Percentiles rank a stretch among this genome's conserved stretches.
These are phyloP conservation scores for Aurelia sp. DNA, from an alignment of 30 jellyfish, hydroid and myxozoan genomes.

Conservation along the genomic window DNA sequence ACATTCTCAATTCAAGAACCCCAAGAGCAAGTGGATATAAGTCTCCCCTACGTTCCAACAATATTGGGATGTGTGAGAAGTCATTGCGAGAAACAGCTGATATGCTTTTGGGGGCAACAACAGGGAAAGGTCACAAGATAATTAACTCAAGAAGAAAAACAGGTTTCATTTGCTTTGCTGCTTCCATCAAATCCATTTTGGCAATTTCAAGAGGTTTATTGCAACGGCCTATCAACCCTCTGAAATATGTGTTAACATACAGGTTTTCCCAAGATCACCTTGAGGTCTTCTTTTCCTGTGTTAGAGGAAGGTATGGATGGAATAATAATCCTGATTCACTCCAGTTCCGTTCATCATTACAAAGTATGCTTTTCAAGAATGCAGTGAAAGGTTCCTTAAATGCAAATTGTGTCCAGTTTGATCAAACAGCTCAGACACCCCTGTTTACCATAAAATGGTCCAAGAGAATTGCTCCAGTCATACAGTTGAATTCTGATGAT, in stretches of 20 bases:
- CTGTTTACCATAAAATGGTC: constrained; percentile 45
- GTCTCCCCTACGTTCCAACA: constrained; percentile 13
- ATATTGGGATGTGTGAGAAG: constrained; percentile 3
- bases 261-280: constrained; percentile 64
- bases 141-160: constrained; percentile 24
- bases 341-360: constrained; percentile 40
- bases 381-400: constrained; percentile 26
- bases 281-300: constrained; percentile 35
- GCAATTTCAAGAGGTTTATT: constrained; percentile 4
- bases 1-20: constrained; percentile 41
- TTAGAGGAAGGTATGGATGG: constrained; percentile 37
- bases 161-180: constrained; percentile 28
- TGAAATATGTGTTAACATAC: constrained; percentile 56
- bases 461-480: neutral
- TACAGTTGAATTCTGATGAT: neutral
- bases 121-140: neutral
- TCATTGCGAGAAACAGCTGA: constrained; percentile 6
- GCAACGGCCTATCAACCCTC: constrained; percentile 17
- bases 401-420: constrained; percentile 60
- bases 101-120: neutral
- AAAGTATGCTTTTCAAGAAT: constrained; percentile 7
- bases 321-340: constrained; percentile 50
- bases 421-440: constrained; percentile 45
- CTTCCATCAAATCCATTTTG: constrained; percentile 8
- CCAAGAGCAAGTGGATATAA: constrained; percentile 50